Base-by-base conservation (phyloP, 2,113 vertebrate genomes). In the Tautogolabrus adspersus region DNA sequence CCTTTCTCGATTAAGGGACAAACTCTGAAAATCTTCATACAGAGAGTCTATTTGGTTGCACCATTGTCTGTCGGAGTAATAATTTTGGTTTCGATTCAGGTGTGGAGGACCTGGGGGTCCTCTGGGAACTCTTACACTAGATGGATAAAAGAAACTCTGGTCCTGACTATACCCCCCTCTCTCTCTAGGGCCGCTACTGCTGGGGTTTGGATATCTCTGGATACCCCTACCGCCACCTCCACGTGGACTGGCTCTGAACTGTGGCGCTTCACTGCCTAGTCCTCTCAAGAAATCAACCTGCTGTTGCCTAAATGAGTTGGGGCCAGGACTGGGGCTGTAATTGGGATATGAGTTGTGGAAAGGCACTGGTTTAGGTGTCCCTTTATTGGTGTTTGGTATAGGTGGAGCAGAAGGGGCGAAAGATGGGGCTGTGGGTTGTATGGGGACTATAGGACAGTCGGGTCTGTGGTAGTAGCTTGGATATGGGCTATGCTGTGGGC, bases 231-330 rank as follows among this genome's bases (percentile, higher is more conserved):
- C 16, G 1, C 67, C 59, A 0, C 72, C 72, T 57, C 79, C 81
- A 57, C 16, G 66, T 7, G 10, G 58, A 66, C 56, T 40, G 13
- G 6, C 5, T 63, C 56, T 66, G 60, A 68, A 94, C 10, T 88
- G 87, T 0, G 95, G 94, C 0, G 91, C 94, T 58, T 94, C 94
- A 0, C 81, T 0, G 44, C 63, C 69, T 38, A 40, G 88, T 26
- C 96, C 95, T 26, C 81, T 66, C 1, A 96, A 92, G 63, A 96
- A 95, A 11, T 93, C 91, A 66, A 86, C 73, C 85, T 96, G 97
- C 64, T 91, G 92, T 34, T 73, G 37, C 26, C 65, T 82, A 72
- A 93, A 91, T 22, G 85, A 89, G 77, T 63, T 76, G 6, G 72
- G 77, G 19, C 0, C 1, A 5, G 44, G 64, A 26, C 1, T 19